A percentile compares a stretch with the other conserved stretches of the same genome.
phyloP scores from a whole-genome alignment of 2,888 invertebrate genomes.

The Meta bourneti region DNA sequence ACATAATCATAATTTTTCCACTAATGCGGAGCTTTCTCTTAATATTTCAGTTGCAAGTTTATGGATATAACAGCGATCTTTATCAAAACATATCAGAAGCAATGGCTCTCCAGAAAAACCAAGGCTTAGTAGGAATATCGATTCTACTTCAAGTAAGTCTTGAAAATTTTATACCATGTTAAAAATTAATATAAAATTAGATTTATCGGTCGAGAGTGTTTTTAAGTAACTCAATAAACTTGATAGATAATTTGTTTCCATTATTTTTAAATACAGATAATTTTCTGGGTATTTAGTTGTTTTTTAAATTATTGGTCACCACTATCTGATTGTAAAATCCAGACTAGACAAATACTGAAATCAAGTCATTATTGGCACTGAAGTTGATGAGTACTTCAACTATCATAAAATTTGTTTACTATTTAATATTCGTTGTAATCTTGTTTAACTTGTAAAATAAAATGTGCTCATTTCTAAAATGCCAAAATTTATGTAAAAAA shows the following conservation, averaged over 20 bases:
- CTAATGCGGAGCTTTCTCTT: not conserved
- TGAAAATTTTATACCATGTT: not conserved
- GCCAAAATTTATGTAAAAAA: too few species aligned
- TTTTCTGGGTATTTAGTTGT: not conserved
- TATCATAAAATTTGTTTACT: too few species aligned
- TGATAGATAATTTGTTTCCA: not conserved
- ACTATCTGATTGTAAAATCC: too few species aligned
- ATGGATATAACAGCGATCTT: conserved; percentile 98
- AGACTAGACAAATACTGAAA: too few species aligned
- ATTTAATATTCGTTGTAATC: too few species aligned
- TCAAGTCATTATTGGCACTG: too few species aligned
- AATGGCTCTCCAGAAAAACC: conserved; percentile 88
- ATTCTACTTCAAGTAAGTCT: conserved; percentile 93
- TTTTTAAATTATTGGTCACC: not conserved
- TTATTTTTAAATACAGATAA: not conserved
- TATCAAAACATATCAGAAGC: conserved; percentile 98
- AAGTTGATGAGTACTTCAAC: too few species aligned
- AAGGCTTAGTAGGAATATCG: conserved; percentile 96
- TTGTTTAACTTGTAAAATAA: too few species aligned
- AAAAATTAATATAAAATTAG: not conserved
- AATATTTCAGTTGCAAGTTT: conserved; percentile 94
- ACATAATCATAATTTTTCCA: too few species aligned
- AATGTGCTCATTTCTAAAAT: too few species aligned
- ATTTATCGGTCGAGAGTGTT: not conserved
- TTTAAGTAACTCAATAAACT: too few species aligned